phyloP scores from a whole-genome alignment of 1,140 invertebrate genomes.

The Stenopsyche tienmushanensis region DNA sequence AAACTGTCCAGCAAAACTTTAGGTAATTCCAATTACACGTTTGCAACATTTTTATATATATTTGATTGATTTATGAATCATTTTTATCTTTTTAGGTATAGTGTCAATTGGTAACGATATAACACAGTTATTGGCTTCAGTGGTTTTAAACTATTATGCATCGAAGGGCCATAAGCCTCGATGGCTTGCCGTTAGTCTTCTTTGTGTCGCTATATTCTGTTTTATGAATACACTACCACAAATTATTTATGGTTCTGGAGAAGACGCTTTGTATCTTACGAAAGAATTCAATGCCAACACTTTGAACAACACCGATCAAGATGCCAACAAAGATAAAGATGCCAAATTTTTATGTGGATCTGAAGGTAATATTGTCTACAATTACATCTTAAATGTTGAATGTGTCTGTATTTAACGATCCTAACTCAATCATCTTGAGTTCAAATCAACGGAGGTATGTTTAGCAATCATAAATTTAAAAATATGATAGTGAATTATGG shows the following conservation, averaged over 20 bases:
- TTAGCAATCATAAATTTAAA: no score
- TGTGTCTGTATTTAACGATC: no score
- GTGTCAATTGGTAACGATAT: slow-evolving; percentile 73
- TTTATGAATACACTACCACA: slow-evolving; percentile 70
- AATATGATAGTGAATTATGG: no score
- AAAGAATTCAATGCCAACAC: background rate
- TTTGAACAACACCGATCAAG: background rate
- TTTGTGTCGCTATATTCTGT: slow-evolving; percentile 68
- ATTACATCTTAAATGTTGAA: no score
- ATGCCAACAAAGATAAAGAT: no score
- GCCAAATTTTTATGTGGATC: no score
- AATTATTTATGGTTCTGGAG: slow-evolving; percentile 69
- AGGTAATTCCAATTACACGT: no score
- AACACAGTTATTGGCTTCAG: slow-evolving; percentile 58
- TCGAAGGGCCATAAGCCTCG: slow-evolving; percentile 66
- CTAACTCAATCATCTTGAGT: no score
- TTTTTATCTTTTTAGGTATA: slow-evolving; percentile 54
- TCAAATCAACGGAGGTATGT: no score
- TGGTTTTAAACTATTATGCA: slow-evolving; percentile 67
- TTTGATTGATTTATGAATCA: background rate
- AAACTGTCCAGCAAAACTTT: slow-evolving; percentile 75
- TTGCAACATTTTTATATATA: background rate
- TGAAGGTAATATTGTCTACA: no score
- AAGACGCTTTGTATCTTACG: slow-evolving; percentile 58
- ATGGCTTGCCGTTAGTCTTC: slow-evolving; percentile 70